Base-by-base conservation (phyloP, 2,797 vertebrate genomes). In the Allobates femoralis region DNA sequence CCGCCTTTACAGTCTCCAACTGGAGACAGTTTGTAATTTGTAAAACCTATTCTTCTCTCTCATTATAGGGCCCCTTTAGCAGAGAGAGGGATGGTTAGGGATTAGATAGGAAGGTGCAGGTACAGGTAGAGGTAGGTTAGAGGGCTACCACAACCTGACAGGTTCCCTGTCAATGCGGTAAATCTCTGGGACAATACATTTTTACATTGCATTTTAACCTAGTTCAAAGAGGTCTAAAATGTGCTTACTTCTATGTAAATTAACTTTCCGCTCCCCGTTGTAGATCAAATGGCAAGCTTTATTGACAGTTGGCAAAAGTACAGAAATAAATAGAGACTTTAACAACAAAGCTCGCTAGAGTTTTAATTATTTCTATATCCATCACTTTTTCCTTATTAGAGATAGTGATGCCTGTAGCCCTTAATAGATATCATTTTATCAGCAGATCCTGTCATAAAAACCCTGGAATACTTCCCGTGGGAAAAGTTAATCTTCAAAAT, bases 371-470 rank as follows among this genome's bases (percentile, higher is more conserved):
- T 90, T 86, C 37, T 58, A 74, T 53, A 89, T 86, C 18, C 21
- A 51, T 87, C 81, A 89, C 84, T 90, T 89, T 78, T 14, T 32
- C 84, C 26, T 84, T 86, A 87, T 90, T 7, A 28, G 46, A 80
- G 0, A 84, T 75, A 87, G 0, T 79, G 58, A 84, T 83, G 89
- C 88, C 78, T 14, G 81, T 81, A 82, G 2, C 2, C 69, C 26
- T 87, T 91, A 90, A 90, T 83, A 76, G 3, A 86, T 87, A 64
- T 71, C 74, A 89, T 88, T 89, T 69, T 60, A 83, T 81, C n/a
- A 89, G 62, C 46, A 89, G 89, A 86, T 81, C 71, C n/a, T 30
- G 81, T 71, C 26, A 87, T n/a, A 89, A 89, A 86, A 85, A 89
- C 69, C n/a, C 78, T 12, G 23, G 71, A n/a, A 15, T 87, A 85